Base-by-base conservation (phyloP, 2,888 invertebrate species). In the Yponomeuta cagnagella region DNA sequence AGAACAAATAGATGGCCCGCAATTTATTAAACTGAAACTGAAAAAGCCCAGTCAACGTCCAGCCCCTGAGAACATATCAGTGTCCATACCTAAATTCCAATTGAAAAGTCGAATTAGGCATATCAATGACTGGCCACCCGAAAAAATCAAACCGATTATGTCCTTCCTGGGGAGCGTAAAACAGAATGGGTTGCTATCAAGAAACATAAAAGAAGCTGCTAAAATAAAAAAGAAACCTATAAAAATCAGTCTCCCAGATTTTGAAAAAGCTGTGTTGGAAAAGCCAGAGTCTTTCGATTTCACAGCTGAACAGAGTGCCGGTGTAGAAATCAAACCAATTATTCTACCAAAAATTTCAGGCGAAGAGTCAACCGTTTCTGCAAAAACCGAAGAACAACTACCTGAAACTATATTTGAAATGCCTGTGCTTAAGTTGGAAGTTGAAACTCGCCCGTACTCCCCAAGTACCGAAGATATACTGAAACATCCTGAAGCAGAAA, bases 31-130 rank as follows among this genome's bases (percentile, higher is more conserved):
- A 80, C 89, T 96, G 0, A 96, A 96, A 86, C 86, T 96, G 66
- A 96, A 94, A 80, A 96, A 95, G 84, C 86, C 93, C 4, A 77
- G 89, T 2, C 78, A 86, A 0, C 89, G 93, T 73, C 87, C 93
- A 10, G 93, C 94, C 77, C 84, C 87, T 77, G 93, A 92, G 68
- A 75, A 81, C 10, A 75, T 86, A 15, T 74, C 82, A 48, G 79
- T 88, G 0, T 85, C 86, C 73, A 84, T 96, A 70, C 96, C 95
- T 0, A 95, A 95, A 81, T 93, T 95, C 74, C 93, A 95, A 78
- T 86, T 96, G 0, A 96, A 95, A 78, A 96, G 96, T 81, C 93
- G 95, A 74, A 95, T 96, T 9, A 93, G 87, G 68, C 93, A 93
- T 76, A 73, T 93, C n/a, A 83, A 90, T 69, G 94, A 95, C 73